Evolutionary conservation across 1,140 invertebrate species (phyloP).

Genomic region (Cyphomyrmex costatus): DNA sequence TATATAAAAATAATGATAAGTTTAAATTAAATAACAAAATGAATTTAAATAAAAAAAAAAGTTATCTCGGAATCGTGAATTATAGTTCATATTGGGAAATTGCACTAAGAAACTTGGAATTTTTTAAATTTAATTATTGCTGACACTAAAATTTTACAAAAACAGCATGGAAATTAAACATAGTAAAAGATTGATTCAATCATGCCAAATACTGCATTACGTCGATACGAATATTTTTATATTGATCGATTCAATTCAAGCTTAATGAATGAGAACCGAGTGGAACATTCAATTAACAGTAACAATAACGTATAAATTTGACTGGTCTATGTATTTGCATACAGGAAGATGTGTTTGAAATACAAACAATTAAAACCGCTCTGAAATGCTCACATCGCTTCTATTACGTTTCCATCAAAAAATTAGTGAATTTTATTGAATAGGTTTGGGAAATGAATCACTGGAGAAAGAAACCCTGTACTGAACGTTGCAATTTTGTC

Average conservation of each 20-base stretch:
- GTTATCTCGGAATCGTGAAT: background rate
- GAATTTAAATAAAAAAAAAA: background rate
- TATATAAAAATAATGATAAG: background rate
- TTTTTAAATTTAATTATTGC: background rate
- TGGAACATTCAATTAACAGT: constrained; percentile 42
- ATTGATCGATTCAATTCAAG: constrained; percentile 16
- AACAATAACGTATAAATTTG: constrained; percentile 44
- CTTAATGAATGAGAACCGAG: constrained; percentile 30
- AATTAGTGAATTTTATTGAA: constrained; percentile 41
- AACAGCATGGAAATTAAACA: background rate
- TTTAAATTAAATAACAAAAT: constrained; percentile 30
- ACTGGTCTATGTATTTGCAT: background rate
- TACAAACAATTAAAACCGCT: constrained; percentile 55
- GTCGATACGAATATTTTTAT: background rate
- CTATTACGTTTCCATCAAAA: constrained; percentile 30
- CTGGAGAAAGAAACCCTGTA: background rate
- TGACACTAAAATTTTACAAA: constrained; percentile 12
- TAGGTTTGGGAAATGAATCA: constrained; percentile 28
- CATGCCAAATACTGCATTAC: background rate
- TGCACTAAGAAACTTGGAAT: background rate
- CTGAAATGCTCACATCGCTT: constrained; percentile 8
- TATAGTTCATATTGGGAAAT: background rate
- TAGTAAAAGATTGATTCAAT: background rate
- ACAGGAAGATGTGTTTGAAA: background rate
- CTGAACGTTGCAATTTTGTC: constrained; percentile 25